These are phyloP conservation scores for Elephas maximus DNA, from an alignment of 2,113 vertebrate species.

Conservation along the genomic window DNA sequence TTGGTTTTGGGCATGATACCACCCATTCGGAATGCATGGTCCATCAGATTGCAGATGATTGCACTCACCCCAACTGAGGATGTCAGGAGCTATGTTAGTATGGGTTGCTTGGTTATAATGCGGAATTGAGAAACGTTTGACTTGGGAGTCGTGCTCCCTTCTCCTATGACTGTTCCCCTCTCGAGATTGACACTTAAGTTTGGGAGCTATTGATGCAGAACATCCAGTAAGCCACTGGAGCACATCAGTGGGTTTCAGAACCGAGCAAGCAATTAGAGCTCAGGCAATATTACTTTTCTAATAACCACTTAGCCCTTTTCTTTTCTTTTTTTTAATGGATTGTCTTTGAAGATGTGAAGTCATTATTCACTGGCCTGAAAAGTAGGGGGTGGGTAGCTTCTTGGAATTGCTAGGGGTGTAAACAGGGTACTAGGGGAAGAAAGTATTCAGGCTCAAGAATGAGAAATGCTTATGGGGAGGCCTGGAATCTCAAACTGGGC, in stretches of 20 bases:
- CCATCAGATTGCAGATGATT: accelerated
- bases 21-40: accelerated
- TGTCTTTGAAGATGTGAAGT: constrained; percentile 47
- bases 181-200: not conserved
- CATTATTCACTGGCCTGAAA: constrained; percentile 23
- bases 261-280: constrained; percentile 64
- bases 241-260: not conserved
- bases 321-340: constrained; percentile 63
- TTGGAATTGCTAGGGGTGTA: not conserved
- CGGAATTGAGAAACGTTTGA: not conserved
- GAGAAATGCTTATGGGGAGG: not conserved
- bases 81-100: accelerated
- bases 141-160: accelerated
- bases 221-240: not conserved
- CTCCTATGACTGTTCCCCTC: not conserved
- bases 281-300: constrained; percentile 70
- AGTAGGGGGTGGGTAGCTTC: not conserved
- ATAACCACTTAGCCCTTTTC: constrained; percentile 57
- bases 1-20: no score
- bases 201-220: constrained; percentile 5
- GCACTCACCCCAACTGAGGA: not conserved
- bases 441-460: not conserved
- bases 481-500: not conserved
- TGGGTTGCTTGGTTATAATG: not conserved
- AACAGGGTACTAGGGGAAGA: not conserved